Percentiles rank a stretch among this genome's conserved stretches.
Evolutionary conservation across 1,140 invertebrate genomes (phyloP).

Genomic region (Drosophila kepulauana): DNA sequence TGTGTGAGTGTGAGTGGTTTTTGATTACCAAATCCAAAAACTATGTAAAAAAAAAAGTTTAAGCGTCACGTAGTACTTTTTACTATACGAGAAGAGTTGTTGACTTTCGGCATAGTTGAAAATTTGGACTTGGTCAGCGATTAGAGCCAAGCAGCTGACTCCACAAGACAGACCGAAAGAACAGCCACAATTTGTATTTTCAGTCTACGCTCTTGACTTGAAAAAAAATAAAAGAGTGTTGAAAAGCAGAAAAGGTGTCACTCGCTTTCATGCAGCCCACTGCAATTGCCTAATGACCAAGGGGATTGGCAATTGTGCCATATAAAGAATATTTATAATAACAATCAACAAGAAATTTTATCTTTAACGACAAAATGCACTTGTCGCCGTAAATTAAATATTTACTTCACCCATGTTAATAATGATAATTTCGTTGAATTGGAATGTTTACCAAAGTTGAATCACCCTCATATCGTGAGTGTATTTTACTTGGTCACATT

Average conservation of each 20-base stretch:
- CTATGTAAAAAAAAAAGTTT: conserved; percentile 43
- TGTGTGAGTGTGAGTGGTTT: conserved; percentile 30
- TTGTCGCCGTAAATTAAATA: background rate
- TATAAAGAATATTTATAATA: background rate
- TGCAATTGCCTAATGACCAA: background rate
- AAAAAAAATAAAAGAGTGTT: background rate
- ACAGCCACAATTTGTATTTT: conserved; percentile 4
- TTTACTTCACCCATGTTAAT: background rate
- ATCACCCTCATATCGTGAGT: background rate
- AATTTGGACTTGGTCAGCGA: conserved; percentile 48
- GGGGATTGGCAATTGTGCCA: background rate
- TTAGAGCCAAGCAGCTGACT: conserved; percentile 50
- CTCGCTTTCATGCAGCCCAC: background rate
- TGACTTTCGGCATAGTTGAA: background rate
- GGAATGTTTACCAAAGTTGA: conserved; percentile 1
- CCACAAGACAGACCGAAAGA: conserved; percentile 24
- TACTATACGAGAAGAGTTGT: background rate
- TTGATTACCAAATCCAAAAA: conserved; percentile 69
- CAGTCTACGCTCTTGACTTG: conserved; percentile 2
- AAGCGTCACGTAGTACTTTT: conserved; percentile 56
- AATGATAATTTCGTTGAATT: background rate
- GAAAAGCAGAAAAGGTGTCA: too few species aligned
- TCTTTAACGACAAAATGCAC: background rate
- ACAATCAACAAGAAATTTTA: background rate
- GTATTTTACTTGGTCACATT: conserved; percentile 23